Evolutionary conservation across 2,113 vertebrate genomes (phyloP).

Genomic region (Gnathonemus echidnorhynchus): DNA sequence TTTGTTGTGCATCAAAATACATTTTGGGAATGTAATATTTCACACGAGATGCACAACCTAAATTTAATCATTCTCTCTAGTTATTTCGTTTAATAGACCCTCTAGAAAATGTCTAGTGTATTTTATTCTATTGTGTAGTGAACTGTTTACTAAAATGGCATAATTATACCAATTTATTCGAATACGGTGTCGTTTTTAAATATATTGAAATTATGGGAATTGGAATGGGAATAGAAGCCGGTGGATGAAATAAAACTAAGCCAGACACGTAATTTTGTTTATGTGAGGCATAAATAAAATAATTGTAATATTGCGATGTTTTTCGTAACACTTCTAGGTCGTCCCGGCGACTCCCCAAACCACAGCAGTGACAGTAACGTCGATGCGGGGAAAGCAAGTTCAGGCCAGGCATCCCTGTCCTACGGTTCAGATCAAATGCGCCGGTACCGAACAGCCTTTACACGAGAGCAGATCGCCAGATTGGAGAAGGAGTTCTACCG

Average conservation of each 20-base stretch:
- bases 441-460: conserved; percentile 94
- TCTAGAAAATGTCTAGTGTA: background rate
- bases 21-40: conserved; percentile 6
- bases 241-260: background rate
- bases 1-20: background rate
- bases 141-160: background rate
- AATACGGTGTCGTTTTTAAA: background rate
- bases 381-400: conserved; percentile 48
- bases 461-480: conserved; percentile 89
- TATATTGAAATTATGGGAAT: background rate
- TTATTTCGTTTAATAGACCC: background rate
- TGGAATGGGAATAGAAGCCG: background rate
- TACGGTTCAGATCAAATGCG: conserved; percentile 92
- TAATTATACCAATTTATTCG: background rate
- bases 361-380: conserved; percentile 56
- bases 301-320: background rate
- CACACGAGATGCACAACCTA: background rate
- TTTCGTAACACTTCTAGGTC: conserved; percentile 40
- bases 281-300: background rate
- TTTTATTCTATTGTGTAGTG: background rate
- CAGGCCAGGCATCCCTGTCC: conserved; percentile 70
- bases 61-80: background rate
- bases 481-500: conserved; percentile 97
- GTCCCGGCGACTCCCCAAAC: conserved; percentile 64
- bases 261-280: background rate